Conservation (phyloP, 2,113 vertebrate species). For the Chaetura pelagica region DNA sequence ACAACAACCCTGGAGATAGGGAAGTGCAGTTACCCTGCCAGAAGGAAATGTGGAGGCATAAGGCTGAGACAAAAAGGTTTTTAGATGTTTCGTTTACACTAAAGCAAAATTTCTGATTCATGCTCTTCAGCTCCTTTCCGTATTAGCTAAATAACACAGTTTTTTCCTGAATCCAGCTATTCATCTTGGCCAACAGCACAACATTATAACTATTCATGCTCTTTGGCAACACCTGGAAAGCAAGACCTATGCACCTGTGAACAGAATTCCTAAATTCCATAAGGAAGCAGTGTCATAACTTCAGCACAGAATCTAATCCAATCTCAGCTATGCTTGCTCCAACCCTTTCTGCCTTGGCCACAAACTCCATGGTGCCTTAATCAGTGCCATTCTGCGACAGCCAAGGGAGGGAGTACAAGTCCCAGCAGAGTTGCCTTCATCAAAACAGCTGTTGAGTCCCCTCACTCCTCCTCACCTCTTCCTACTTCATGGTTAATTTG, state of each 20-base stretch:
- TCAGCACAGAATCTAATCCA: not conserved
- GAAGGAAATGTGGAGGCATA: not conserved
- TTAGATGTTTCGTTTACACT: not conserved
- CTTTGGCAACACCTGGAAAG: not conserved
- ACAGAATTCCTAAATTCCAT: not conserved
- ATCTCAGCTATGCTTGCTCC: not conserved
- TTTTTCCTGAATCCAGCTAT: not conserved
- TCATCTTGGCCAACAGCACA: not conserved
- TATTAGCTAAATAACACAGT: not conserved
- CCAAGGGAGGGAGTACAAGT: not conserved
- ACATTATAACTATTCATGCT: not conserved
- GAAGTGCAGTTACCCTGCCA: not conserved
- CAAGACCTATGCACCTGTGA: not conserved
- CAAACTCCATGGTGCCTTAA: not conserved
- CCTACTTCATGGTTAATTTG: constrained; percentile 23
- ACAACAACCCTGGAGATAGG: not conserved
- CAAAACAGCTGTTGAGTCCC: not conserved
- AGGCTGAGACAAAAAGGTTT: not conserved
- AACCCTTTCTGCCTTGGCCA: not conserved
- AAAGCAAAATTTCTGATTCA: not conserved
- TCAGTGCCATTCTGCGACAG: not conserved
- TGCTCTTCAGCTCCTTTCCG: not conserved
- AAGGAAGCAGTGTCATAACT: not conserved
- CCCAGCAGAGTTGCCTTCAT: constrained; percentile 22
- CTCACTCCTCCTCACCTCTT: not conserved